Conservation (phyloP, 2,797 vertebrate species). For the Betta splendens region DNA sequence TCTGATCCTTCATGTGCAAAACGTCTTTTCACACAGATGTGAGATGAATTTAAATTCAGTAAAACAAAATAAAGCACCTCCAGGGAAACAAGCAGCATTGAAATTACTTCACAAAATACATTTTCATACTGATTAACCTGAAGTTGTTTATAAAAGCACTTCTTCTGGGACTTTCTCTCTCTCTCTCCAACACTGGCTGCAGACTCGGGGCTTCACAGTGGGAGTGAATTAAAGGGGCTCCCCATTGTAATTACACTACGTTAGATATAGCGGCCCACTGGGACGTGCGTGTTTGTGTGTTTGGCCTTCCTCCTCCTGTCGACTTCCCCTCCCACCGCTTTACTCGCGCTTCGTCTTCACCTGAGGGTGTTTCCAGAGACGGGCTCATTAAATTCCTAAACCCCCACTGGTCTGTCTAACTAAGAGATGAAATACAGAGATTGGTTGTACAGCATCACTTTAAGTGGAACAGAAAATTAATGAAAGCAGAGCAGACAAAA, state of each 20-base stretch:
- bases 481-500: constrained; percentile 13
- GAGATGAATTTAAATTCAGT: not conserved
- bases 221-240: constrained; percentile 72
- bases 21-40: not conserved
- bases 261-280: constrained; percentile 57
- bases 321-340: constrained; percentile 56
- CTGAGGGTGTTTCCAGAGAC: constrained; percentile 47
- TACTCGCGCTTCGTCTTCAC: constrained; percentile 44
- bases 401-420: constrained; percentile 23
- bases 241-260: constrained; percentile 67
- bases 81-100: constrained; percentile 1
- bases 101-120: constrained; percentile 20
- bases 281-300: constrained; percentile 50
- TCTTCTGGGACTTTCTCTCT: constrained; percentile 15
- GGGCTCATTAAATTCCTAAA: constrained; percentile 49
- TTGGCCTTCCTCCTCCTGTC: constrained; percentile 64
- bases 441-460: constrained; percentile 15
- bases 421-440: constrained; percentile 30
- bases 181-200: not conserved
- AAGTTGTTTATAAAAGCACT: constrained; percentile 49
- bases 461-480: constrained; percentile 8
- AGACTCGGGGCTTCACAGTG: constrained; percentile 44
- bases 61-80: constrained; percentile 4
- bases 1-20: not conserved
- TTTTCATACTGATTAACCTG: constrained; percentile 36